Base-by-base conservation (phyloP, 2,888 invertebrate species). In the Aspidiotus destructor region DNA sequence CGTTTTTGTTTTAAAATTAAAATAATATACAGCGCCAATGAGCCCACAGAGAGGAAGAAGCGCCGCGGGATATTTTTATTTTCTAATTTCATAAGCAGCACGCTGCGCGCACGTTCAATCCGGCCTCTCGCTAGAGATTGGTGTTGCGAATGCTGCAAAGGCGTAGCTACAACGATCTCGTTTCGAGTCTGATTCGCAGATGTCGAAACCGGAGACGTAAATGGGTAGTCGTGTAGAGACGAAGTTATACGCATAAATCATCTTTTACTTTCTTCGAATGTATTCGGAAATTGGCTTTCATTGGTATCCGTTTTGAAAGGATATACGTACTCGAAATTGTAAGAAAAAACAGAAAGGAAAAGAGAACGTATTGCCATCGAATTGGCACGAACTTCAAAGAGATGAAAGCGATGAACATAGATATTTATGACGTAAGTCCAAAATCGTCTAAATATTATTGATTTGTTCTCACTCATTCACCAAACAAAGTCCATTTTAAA, bases 1-100 rank as follows among this genome's bases (percentile, higher is more conserved):
- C 54, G 55, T 64, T 55, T 64, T 53, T 42, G 58, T 52, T 63
- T 63, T 67, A 67, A 67, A 58, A 58, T 67, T 60, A 67, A 67
- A 67, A 58, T 52, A 67, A 60, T 41, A 55, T 42, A 28, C 28
- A 28, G 28, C 28, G 28, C 28, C 2, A 28, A 28, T 5, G 28
- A 28, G 28, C 28, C 28, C 48, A 48, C 2, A n/a, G n/a, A 48
- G 48, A 6, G n/a, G 48, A 48, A 48, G 48, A 48, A 48, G 48
- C 10, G 48, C n/a, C 10, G 10, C 48, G 48, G 64, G 58, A 54
- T 41, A 57, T 40, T 58, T 7, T 28, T 41, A 28, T 48, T 48
- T 48, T 48, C 15, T 10, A 48, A 28, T 55, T 53, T 53, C 8
- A 15, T 52, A 54, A 11, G 2, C 48, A 13, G 6, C 48, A 3